These are phyloP conservation scores for Eueremaeus valkanovi DNA, from an alignment of 2,888 invertebrate species.

Conservation along the genomic window DNA sequence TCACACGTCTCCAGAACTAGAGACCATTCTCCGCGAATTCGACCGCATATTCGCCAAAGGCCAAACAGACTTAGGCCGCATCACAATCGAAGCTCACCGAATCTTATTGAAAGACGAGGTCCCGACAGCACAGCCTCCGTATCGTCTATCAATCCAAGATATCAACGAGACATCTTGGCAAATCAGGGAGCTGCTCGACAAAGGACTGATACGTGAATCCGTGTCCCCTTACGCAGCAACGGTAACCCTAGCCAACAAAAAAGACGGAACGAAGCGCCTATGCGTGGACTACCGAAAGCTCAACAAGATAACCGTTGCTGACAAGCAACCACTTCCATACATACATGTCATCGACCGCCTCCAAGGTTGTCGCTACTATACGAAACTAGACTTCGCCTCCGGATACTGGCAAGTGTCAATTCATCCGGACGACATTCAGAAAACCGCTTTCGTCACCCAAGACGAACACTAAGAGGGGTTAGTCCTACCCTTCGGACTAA, in stretches of 20 bases:
- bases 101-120: background rate
- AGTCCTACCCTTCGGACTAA: slow-evolving; percentile 46
- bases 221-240: slow-evolving; percentile 32
- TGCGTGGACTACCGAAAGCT: slow-evolving; percentile 41
- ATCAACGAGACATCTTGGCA: background rate
- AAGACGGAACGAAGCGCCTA: slow-evolving; percentile 27
- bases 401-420: slow-evolving; percentile 48
- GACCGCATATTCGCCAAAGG: too few species aligned
- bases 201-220: slow-evolving; percentile 33
- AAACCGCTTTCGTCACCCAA: slow-evolving; percentile 47
- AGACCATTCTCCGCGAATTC: too few species aligned
- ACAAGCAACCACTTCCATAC: slow-evolving; percentile 46
- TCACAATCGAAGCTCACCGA: background rate
- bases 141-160: background rate
- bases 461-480: slow-evolving; percentile 45
- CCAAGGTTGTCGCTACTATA: slow-evolving; percentile 42
- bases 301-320: slow-evolving; percentile 47
- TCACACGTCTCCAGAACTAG: too few species aligned
- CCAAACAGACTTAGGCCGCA: slow-evolving; percentile 24
- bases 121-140: slow-evolving; percentile 24
- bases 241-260: slow-evolving; percentile 23
- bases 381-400: slow-evolving; percentile 44
- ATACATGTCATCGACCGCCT: slow-evolving; percentile 46
- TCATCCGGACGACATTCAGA: slow-evolving; percentile 44
- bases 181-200: slow-evolving; percentile 1